These are phyloP conservation scores for Podarcis cretensis DNA, from an alignment of 2,113 vertebrate species.

Conservation along the genomic window DNA sequence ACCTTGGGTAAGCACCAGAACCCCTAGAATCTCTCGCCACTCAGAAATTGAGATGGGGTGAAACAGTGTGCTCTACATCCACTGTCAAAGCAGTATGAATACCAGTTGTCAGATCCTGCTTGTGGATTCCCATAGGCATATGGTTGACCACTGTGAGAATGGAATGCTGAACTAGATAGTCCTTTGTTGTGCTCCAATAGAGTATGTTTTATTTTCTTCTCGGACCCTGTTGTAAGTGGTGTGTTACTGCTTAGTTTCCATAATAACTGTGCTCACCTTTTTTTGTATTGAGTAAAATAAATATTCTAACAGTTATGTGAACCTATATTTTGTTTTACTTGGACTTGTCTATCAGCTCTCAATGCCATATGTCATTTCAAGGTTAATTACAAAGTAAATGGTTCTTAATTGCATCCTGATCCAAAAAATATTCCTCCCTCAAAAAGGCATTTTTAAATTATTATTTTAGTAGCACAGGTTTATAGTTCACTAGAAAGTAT, in stretches of 20 bases:
- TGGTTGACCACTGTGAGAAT: too few relatives aligned
- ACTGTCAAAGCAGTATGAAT: too few relatives aligned
- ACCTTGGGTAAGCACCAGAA: too few relatives aligned
- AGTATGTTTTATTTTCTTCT: too few relatives aligned
- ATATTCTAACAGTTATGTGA: neutral
- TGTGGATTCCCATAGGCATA: too few relatives aligned
- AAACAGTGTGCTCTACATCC: too few relatives aligned
- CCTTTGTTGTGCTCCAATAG: too few relatives aligned
- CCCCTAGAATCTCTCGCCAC: too few relatives aligned
- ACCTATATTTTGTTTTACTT: neutral
- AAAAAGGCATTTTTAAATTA: neutral
- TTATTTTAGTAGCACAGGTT: neutral
- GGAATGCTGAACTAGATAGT: too few relatives aligned
- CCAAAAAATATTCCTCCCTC: neutral
- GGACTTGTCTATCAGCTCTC: neutral
- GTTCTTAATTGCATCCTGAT: neutral
- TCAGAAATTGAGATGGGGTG: too few relatives aligned
- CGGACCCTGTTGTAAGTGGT: neutral
- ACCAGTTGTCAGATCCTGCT: too few relatives aligned
- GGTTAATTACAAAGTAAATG: neutral
- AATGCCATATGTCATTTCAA: neutral
- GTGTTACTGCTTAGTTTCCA: neutral
- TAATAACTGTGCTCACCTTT: neutral
- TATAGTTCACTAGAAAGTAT: neutral
- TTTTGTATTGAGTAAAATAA: neutral